These are phyloP conservation scores for Epizoanthus ramosus DNA, from an alignment of 92 coral and sea anemone species.

Conservation along the genomic window DNA sequence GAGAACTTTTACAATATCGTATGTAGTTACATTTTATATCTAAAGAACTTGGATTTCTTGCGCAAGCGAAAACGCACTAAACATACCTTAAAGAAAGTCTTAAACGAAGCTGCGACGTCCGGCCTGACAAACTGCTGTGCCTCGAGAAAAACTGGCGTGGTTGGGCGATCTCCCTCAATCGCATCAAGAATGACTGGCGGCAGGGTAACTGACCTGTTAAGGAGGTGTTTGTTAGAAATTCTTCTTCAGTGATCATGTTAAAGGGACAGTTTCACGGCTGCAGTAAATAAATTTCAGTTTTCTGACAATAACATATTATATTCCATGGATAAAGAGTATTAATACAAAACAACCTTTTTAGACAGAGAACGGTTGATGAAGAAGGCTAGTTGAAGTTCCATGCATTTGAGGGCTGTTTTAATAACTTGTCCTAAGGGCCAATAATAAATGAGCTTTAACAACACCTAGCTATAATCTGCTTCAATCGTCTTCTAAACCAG, in stretches of 20 bases:
- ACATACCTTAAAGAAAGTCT: slow-evolving; percentile 81
- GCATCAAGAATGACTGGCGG: slow-evolving; percentile 70
- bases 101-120: slow-evolving; percentile 83
- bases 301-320: not conserved
- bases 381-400: too few relatives aligned
- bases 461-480: too few relatives aligned
- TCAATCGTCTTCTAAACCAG: too few relatives aligned
- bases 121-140: slow-evolving; percentile 82
- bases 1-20: too few relatives aligned
- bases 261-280: too few relatives aligned
- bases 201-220: slow-evolving; percentile 70
- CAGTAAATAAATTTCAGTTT: not conserved
- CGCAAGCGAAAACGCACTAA: not conserved
- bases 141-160: slow-evolving; percentile 74
- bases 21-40: not conserved
- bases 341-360: too few relatives aligned
- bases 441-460: too few relatives aligned
- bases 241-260: not conserved
- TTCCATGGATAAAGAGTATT: too few relatives aligned
- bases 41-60: not conserved
- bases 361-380: too few relatives aligned
- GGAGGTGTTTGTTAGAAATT: not conserved
- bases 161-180: slow-evolving; percentile 84
- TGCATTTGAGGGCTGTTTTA: too few relatives aligned
- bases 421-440: too few relatives aligned